Evolutionary conservation across 1,140 invertebrate species (phyloP).

Genomic region (Musca domestica): DNA sequence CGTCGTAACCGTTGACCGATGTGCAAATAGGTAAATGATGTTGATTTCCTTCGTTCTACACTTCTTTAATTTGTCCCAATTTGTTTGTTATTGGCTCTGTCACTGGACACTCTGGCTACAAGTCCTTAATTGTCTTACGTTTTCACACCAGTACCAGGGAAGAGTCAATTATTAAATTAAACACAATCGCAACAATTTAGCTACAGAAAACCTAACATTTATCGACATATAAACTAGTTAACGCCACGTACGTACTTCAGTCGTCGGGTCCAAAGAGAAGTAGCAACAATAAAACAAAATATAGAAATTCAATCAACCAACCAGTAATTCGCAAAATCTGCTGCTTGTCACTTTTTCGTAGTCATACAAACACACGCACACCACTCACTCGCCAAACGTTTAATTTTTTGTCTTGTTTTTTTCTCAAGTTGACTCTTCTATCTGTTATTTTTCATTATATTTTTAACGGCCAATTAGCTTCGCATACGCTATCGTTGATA

Average conservation of each 20-base stretch:
- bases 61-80: no score
- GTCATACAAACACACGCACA: neutral
- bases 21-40: no score
- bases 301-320: neutral
- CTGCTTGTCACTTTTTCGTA: slow-evolving; percentile 11
- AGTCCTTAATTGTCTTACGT: no score
- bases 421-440: neutral
- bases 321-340: slow-evolving; percentile 6
- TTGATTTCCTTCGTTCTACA: no score
- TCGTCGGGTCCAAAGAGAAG: neutral
- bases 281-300: neutral
- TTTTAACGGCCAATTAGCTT: neutral
- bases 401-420: neutral
- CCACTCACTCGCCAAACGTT: slow-evolving; percentile 10
- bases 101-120: no score
- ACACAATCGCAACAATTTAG: no score
- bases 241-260: slow-evolving; percentile 16
- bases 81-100: no score
- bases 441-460: slow-evolving; percentile 1
- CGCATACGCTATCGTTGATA: no score
- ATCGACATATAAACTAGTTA: neutral
- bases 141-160: no score
- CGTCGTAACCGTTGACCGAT: no score
- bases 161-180: no score
- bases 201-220: no score